phyloP scores from a whole-genome alignment of 2,797 vertebrate species.

The Numenius phaeopus region DNA sequence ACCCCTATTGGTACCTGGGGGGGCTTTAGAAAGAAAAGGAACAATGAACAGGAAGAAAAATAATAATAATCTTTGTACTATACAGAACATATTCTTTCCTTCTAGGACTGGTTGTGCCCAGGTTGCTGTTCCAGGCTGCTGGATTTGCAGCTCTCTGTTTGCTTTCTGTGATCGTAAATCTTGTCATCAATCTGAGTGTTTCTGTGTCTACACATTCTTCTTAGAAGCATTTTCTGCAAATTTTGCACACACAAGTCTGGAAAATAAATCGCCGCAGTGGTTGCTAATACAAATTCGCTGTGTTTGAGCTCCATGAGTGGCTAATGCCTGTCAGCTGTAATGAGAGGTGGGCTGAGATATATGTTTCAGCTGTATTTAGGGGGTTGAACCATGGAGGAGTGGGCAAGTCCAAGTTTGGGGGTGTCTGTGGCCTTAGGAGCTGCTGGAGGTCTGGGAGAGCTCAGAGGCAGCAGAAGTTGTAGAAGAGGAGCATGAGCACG shows the following conservation, averaged over 20 bases:
- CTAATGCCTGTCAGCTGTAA: neutral
- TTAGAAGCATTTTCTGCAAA: neutral
- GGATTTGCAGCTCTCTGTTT: neutral
- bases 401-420: rapidly evolving
- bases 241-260: neutral
- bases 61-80: neutral
- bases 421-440: neutral
- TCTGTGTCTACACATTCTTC: neutral
- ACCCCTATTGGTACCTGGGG: neutral
- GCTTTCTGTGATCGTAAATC: neutral
- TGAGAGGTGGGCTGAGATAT: neutral
- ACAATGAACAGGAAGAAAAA: neutral
- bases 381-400: rapidly evolving
- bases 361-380: neutral
- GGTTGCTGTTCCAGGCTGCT: neutral
- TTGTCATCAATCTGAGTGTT: neutral
- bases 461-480: neutral
- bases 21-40: neutral
- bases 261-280: neutral
- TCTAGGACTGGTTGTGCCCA: neutral
- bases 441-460: neutral
- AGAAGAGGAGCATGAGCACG: neutral
- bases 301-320: neutral
- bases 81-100: neutral
- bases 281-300: neutral